Evolutionary conservation across 2,113 vertebrate species (phyloP), one percentile per base, ranked within the genome.

Genomic region (Oreocharis arfaki): DNA sequence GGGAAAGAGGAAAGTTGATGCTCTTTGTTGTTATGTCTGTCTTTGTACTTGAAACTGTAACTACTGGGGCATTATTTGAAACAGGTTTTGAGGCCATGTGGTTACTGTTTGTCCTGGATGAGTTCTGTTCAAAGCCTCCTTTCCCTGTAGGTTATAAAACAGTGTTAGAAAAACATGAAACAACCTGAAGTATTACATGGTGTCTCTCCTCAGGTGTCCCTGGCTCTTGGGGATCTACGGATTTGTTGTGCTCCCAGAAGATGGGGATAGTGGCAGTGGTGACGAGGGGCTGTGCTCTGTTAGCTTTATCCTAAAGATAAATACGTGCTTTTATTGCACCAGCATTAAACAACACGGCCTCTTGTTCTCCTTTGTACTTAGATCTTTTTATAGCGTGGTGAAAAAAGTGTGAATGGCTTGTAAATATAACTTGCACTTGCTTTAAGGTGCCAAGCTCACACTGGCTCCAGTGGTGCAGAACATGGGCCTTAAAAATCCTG

Each of bases 71-170:
- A 47, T 90, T 87, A 94, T 90, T 83, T 93, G 82, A 93, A 96
- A 70, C 79, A 90, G 4, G 2, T 92, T 94, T 93, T 57, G 85
- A 89, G 82, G 70, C 87, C 90, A 39, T 67, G 47, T 74, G 59
- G 44, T 91, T 77, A 49, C 74, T 84, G 70, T 90, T 91, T 96
- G 55, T 81, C 83, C 83, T 88, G 82, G 59, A 79, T n/a, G 64
- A 79, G 71, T 47, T 94, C 74, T 68, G 61, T 49, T 87, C 80
- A 95, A 90, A 84, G 61, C 65, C 81, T 89, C 26, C 33, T 82
- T 82, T 89, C 93, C 77, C 89, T 89, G 55, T 69, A 13, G 63
- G 59, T 90, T 96, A 69, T 53, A 65, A 87, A 97, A 79, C 52
- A 83, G 13, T 39, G n/a, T 59, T 70, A 75, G 16, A 75, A 86